Base-by-base conservation (phyloP, 2,888 invertebrate species). In the Aromia moschata region DNA sequence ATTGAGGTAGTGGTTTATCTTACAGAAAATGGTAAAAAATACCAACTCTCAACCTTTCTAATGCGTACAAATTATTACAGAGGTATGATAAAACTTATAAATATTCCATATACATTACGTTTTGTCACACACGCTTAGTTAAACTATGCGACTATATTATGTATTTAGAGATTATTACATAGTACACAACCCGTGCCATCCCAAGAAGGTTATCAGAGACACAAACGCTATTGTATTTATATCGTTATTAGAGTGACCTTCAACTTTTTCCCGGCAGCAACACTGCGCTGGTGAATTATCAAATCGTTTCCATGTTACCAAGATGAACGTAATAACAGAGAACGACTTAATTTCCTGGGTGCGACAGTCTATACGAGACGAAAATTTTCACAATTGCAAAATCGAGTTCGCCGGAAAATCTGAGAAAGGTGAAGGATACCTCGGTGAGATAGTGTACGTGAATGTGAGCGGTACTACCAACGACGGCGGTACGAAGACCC, bases 391-490 rank as follows among this genome's bases (percentile, higher is more conserved):
- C 3, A 44, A 62, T 12, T 67, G 60, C 33, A 31, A 60, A 18
- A 1, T 59, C 1, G 38, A 62, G 10, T 30, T 67, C 2, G 41
- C 57, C 2, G 70, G 69, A 2, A 65, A 64, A 30, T 47, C 68
- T 0, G 57, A 31, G 10, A 68, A 68, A 62, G 71, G 71, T 9
- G 67, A 68, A 12, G 69, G 69, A 2, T 71, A 69, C 47, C 45
- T 67, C 3, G 64, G 68, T 10, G 70, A 70, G 52, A 62, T 71
- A 4, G 58, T 64, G 1, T 71, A 70, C 38, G 31, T 69, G 11
- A 64, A 54, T 14, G 58, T 68, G 1, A 30, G 37, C 11, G 58
- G 49, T 7, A 45, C 25, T 7, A 40, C 43, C 1, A 51, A 56
- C 25, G 58, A 15, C 10, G 18, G 5, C 25, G 2, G 47, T 10